Conservation (phyloP, 2,113 vertebrate genomes). For the Thermophis baileyi region DNA sequence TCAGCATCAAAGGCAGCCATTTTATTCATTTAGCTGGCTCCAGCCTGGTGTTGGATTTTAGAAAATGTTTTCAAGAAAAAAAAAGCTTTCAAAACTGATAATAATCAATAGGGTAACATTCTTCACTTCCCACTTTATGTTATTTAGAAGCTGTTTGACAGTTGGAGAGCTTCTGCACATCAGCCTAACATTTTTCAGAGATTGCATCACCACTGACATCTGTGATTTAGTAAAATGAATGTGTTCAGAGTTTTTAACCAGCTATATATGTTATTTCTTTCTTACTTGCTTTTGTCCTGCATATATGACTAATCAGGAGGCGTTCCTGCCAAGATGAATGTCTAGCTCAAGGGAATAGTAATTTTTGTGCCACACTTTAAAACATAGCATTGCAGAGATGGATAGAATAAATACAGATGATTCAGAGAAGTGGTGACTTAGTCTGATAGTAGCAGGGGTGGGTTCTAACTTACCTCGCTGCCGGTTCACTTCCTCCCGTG, state of each 20-base stretch:
- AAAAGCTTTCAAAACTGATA: neutral
- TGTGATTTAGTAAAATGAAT: neutral
- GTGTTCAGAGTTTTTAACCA: neutral
- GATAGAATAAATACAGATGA: neutral
- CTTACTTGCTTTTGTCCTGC: neutral
- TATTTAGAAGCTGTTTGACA: neutral
- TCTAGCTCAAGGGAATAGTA: neutral
- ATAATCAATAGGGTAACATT: neutral
- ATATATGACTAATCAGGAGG: neutral
- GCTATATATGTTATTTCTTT: neutral
- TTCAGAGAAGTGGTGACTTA: neutral
- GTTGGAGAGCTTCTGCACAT: neutral
- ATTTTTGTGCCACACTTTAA: neutral
- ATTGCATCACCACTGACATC: neutral
- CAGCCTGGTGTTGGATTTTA: neutral
- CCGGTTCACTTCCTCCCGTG: too few relatives aligned
- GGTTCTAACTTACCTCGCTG: too few relatives aligned
- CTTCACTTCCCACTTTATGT: neutral
- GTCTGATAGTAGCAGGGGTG: neutral
- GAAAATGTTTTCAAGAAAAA: neutral
- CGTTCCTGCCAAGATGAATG: neutral
- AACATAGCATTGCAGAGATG: neutral
- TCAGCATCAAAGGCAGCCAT: neutral
- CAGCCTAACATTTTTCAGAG: neutral
- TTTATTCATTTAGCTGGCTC: neutral